Conservation (phyloP, 2,113 vertebrate genomes). For the Brevimyrus niger region DNA sequence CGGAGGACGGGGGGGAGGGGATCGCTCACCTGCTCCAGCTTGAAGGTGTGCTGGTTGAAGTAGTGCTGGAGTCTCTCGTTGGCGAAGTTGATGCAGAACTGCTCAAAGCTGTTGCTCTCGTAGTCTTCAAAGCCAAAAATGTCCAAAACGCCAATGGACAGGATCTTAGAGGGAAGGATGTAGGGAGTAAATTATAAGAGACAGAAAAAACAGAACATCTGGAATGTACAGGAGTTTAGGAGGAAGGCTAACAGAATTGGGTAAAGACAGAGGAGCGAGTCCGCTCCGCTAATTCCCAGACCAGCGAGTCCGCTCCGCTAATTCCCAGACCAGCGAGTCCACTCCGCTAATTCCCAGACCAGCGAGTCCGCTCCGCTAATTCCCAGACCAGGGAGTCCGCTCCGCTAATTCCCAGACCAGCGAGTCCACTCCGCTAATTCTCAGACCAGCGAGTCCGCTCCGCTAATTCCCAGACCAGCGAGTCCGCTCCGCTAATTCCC, state of each 20-base stretch:
- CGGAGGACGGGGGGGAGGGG: not conserved
- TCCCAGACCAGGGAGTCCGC: not conserved
- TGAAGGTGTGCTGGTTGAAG: constrained; percentile 98
- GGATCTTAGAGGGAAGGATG: constrained; percentile 62
- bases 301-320: not conserved
- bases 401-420: too few relatives aligned
- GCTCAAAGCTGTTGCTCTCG: constrained; percentile 97
- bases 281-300: too few relatives aligned
- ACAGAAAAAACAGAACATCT: not conserved
- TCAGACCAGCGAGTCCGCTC: not conserved
- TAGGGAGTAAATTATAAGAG: not conserved
- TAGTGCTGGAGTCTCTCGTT: constrained; percentile 97
- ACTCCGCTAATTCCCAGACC: not conserved
- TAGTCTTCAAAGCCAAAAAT: constrained; percentile 99
- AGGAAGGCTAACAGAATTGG: not conserved
- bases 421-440: not conserved
- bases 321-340: not conserved
- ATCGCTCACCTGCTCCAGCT: constrained; percentile 79
- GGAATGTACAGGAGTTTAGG: not conserved
- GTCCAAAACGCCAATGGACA: constrained; percentile 95
- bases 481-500: too few relatives aligned
- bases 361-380: too few relatives aligned
- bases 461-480: not conserved
- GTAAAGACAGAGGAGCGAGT: not conserved
- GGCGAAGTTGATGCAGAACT: constrained; percentile 99